These are phyloP conservation scores for Halocynthia roretzi DNA, from an alignment of 23 tunicate species.

Conservation along the genomic window DNA sequence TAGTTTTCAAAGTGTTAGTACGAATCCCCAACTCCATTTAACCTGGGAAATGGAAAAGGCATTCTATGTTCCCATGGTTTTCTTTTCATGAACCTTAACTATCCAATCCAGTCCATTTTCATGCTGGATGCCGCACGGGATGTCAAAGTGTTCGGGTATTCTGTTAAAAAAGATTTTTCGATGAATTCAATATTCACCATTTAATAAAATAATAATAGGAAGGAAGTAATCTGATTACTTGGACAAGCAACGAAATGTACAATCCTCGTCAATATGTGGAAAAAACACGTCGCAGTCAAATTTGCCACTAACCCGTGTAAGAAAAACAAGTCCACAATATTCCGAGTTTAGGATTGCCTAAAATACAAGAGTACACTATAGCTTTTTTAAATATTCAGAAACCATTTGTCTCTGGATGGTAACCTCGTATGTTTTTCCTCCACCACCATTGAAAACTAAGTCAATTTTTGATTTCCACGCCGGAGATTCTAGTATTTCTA, in stretches of 20 bases:
- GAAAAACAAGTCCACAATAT: constrained; percentile 10
- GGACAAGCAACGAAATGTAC: background rate
- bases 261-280: constrained; percentile 1
- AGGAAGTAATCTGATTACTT: background rate
- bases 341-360: constrained; percentile 6
- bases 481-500: background rate
- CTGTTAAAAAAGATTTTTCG: background rate
- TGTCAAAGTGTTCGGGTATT: background rate
- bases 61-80: too few relatives aligned
- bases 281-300: constrained; percentile 20
- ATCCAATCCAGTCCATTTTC: constrained; percentile 19
- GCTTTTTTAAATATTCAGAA: background rate
- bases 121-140: constrained; percentile 19
- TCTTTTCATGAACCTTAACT: constrained; percentile 15
- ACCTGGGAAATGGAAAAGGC: too few relatives aligned
- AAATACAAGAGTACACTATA: background rate
- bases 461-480: constrained; percentile 11
- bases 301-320: constrained; percentile 6
- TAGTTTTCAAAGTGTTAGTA: too few relatives aligned
- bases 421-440: constrained; percentile 14
- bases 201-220: background rate
- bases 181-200: background rate
- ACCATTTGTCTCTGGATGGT: background rate
- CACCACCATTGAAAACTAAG: constrained; percentile 16
- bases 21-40: too few relatives aligned